Base-by-base conservation (phyloP, 2,888 invertebrate genomes). In the Caenorhabditis sp. region DNA sequence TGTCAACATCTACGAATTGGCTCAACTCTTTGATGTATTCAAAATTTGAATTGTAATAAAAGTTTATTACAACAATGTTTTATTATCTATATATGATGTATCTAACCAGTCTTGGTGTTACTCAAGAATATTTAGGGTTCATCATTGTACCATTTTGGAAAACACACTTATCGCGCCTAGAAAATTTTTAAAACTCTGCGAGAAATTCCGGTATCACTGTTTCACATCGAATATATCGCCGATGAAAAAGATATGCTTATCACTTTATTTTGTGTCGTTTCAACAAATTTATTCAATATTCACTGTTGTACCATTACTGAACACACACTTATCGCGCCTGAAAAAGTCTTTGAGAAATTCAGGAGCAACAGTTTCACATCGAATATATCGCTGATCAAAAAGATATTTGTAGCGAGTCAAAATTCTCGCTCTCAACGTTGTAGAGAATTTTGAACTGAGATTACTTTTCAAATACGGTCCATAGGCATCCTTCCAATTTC, bases 1-100 rank as follows among this genome's bases (percentile, higher is more conserved):
- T 2, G 55, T 66, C 57, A 66, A 69, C 26, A 59, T 73, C 17
- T 23, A 69, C 58, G 69, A 73, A 21, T 50, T 73, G 5, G 73
- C 69, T 8, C 61, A 65, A 50, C 54, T 73, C 27, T 73, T 73
- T 57, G 69, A 73, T 26, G 66, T 73, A 19, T 73, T 73, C 60
- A 73, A 73, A 43, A 64, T 68, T 57, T 55, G 62, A 19, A 54
- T 72, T 37, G 53, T 1, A 62, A 65, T 49, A 61, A 65, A 6
- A 58, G n/a, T 3, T 14, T 6, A 12, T 24, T 21, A 19, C 6
- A 19, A 21, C 3, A 19, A 19, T 19, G 53, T n/a, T 4, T 19
- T 14, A 4, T 14, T 8, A 50, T 50, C 17, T 8, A 4, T 31
- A n/a, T n/a, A n/a, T n/a, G n/a, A n/a, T n/a, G n/a, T n/a, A n/a